phyloP scores from a whole-genome alignment of 2,888 invertebrate species.

The Fissipunctia ypsillon region DNA sequence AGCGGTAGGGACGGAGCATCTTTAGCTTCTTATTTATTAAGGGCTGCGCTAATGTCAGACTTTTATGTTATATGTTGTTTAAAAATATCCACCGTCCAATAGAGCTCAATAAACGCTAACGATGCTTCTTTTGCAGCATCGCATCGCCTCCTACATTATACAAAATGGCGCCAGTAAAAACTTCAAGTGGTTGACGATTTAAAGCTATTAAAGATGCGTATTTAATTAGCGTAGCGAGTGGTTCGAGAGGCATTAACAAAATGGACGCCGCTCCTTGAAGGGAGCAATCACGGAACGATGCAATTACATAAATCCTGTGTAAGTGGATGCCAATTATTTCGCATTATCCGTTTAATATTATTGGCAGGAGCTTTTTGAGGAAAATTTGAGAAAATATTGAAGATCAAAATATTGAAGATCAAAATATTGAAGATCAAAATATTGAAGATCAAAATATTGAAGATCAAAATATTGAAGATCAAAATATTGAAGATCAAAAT shows the following conservation, averaged over 20 bases:
- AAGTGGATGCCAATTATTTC: slow-evolving; percentile 66
- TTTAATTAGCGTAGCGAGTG: slow-evolving; percentile 77
- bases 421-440: too few species aligned
- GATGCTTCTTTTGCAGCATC: slow-evolving; percentile 8
- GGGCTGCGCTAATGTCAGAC: background rate
- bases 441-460: too few species aligned
- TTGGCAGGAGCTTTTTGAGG: slow-evolving; percentile 34
- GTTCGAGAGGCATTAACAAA: slow-evolving; percentile 69
- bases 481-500: too few species aligned
- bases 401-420: too few species aligned
- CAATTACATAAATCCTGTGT: slow-evolving; percentile 66
- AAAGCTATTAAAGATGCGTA: slow-evolving; percentile 73
- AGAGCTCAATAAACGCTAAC: background rate
- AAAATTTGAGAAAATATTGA: slow-evolving; percentile 43
- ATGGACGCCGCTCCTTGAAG: slow-evolving; percentile 58
- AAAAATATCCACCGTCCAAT: background rate
- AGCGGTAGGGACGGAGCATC: background rate
- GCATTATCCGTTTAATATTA: slow-evolving; percentile 59
- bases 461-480: too few species aligned
- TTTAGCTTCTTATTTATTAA: background rate
- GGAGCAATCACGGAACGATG: slow-evolving; percentile 61
- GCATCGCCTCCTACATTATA: slow-evolving; percentile 26
- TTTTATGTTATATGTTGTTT: too few species aligned
- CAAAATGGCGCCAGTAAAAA: slow-evolving; percentile 47
- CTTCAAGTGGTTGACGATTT: slow-evolving; percentile 73